Evolutionary conservation across 2,888 invertebrate genomes (phyloP).

Genomic region (Drosophila pseudotalamancana): DNA sequence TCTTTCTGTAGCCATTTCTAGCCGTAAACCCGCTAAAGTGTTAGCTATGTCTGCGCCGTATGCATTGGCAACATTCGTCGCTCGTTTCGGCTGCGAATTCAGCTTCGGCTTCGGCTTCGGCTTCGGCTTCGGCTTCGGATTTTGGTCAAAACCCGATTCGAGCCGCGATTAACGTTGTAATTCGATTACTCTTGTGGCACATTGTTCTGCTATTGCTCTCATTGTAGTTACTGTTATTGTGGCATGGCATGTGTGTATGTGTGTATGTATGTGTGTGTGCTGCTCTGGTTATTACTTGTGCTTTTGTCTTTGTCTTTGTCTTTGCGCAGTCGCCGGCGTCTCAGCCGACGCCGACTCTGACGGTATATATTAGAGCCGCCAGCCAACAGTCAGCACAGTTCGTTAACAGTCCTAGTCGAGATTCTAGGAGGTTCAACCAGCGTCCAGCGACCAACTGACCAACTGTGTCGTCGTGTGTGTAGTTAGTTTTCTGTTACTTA

Average conservation of each 20-base stretch:
- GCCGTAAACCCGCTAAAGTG: conserved; percentile 40
- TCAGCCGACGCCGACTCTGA: conserved; percentile 53
- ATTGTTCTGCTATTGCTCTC: conserved; percentile 72
- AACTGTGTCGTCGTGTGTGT: conserved; percentile 74
- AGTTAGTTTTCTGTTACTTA: conserved; percentile 46
- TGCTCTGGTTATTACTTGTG: conserved; percentile 51
- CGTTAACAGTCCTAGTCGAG: conserved; percentile 85
- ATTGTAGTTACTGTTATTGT: conserved; percentile 49
- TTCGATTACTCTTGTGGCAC: conserved; percentile 76
- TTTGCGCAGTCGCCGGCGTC: conserved; percentile 55
- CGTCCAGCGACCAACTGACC: conserved; percentile 61
- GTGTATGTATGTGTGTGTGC: conserved; percentile 22
- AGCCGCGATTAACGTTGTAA: conserved; percentile 77
- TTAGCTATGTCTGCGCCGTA: conserved; percentile 50
- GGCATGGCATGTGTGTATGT: conserved; percentile 18
- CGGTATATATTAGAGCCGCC: conserved; percentile 84
- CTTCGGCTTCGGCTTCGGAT: conserved; percentile 44
- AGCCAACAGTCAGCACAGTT: conserved; percentile 84
- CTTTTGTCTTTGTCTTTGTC: conserved; percentile 41
- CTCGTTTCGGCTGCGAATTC: conserved; percentile 20
- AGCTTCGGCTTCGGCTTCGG: conserved; percentile 49
- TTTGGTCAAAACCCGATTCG: conserved; percentile 68
- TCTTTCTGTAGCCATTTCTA: conserved; percentile 9
- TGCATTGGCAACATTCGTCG: conserved; percentile 48
- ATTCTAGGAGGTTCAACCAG: conserved; percentile 85